Percentiles rank a stretch among this genome's conserved stretches.
These are phyloP conservation scores for Lasioglossum baleicum DNA, from an alignment of 1,140 invertebrate species.

Conservation along the genomic window DNA sequence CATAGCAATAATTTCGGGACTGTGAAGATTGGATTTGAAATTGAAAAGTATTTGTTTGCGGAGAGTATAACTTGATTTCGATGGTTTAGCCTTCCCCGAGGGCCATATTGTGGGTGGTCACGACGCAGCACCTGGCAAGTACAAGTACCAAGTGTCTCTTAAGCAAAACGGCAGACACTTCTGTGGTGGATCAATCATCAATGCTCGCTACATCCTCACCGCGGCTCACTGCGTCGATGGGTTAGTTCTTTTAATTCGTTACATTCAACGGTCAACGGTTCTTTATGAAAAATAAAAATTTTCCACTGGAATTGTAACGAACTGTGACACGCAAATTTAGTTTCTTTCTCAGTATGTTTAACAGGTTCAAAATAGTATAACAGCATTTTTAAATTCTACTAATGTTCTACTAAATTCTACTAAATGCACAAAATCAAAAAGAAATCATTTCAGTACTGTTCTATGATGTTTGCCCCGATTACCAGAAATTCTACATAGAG, in stretches of 20 bases:
- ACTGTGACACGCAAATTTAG: no score
- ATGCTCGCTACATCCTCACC: conserved; percentile 79
- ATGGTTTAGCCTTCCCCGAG: conserved; percentile 3
- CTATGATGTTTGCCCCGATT: neutral
- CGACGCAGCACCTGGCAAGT: conserved; percentile 66
- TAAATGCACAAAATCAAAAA: no score
- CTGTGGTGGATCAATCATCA: conserved; percentile 83
- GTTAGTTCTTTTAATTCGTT: conserved; percentile 51
- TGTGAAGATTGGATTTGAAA: neutral
- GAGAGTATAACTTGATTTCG: neutral
- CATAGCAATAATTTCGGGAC: neutral
- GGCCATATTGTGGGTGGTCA: conserved; percentile 62
- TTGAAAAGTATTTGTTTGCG: neutral
- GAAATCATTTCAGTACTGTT: no score
- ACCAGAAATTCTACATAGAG: neutral
- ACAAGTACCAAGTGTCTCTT: conserved; percentile 79
- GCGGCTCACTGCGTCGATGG: conserved; percentile 81
- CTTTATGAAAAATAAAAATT: no score
- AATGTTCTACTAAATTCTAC: no score
- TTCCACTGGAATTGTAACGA: no score
- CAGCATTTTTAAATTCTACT: no score
- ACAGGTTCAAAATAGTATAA: no score
- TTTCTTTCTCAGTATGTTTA: no score
- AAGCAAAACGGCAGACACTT: conserved; percentile 72
- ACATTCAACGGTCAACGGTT: neutral